These are phyloP conservation scores for Lophius americanus DNA, from an alignment of 2,797 vertebrate species.

Conservation along the genomic window DNA sequence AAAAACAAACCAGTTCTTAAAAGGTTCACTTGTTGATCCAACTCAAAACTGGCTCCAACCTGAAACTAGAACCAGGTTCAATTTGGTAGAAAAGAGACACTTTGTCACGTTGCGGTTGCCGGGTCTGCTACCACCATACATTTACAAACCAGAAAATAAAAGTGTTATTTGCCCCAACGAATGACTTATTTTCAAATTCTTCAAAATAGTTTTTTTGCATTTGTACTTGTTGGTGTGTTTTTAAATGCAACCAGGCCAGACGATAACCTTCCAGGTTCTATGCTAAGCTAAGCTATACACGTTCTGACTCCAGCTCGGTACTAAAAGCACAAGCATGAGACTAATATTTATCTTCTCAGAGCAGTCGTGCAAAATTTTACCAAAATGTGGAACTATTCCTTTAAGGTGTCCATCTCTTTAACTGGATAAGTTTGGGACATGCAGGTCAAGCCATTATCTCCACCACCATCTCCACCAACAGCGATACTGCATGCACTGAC, in stretches of 20 bases:
- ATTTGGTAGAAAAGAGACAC: no score
- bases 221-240: neutral
- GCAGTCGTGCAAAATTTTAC: neutral
- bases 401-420: slow-evolving; percentile 4
- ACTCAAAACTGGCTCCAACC: no score
- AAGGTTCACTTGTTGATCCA: no score
- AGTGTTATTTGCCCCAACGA: no score
- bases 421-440: slow-evolving; percentile 1
- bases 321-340: neutral
- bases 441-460: slow-evolving; percentile 1
- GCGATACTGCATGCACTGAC: slow-evolving; percentile 57
- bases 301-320: neutral
- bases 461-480: slow-evolving; percentile 31
- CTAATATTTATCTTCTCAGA: neutral
- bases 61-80: no score
- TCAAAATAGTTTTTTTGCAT: no score
- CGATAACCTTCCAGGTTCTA: neutral
- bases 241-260: neutral
- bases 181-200: neutral
- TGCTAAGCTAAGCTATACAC: neutral
- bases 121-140: neutral
- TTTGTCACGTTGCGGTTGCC: neutral
- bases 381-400: neutral
- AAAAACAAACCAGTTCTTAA: no score
- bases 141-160: neutral